Evolutionary conservation across 2,113 vertebrate species (phyloP), one percentile per base, ranked within the genome.

Genomic region (Rafetus swinhoei): DNA sequence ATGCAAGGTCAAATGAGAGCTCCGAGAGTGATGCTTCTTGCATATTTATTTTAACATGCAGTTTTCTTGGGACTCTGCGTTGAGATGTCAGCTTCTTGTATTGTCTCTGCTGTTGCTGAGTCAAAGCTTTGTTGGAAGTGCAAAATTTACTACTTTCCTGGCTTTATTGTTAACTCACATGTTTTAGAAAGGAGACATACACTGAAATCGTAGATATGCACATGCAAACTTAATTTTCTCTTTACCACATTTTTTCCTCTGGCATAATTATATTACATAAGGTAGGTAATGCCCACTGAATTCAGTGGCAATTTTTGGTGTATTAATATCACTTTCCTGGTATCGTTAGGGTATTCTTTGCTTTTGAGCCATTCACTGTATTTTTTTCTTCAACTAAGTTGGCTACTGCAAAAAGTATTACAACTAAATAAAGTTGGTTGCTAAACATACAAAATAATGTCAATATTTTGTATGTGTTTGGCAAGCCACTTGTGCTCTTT

Each of bases 21-120:
- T 86, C 81, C 82, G 93, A 91, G 65, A 95, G 56, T 60, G 81
- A 95, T 79, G 89, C 87, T 90, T 94, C 92, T 85, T 89, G 83
- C 88, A 92, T 65, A 0, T 81, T 92, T 76, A 54, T 90, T 93
- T 94, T 96, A 94, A 86, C 25, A 60, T 57, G 93, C 93, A 53
- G 74, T 93, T 86, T 90, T 83, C 79, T 69, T 50, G 86, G 87
- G 94, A 89, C 87, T 93, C 91, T 92, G 74, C 87, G 86, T 95
- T 94, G 90, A 92, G 45, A 45, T 45, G 74, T 50, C 24, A 50
- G 24, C 39, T 50, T 50, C 35, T 45, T 81, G 81, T 93, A 90
- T 95, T 94, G 93, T 74, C 53, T 89, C 79, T 69, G 65, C 81
- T 84, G 85, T 50, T 94, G 22, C 74, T 29, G 81, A 90, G 95